These are phyloP conservation scores for Neria commutata DNA, from an alignment of 2,888 invertebrate genomes.

Conservation along the genomic window DNA sequence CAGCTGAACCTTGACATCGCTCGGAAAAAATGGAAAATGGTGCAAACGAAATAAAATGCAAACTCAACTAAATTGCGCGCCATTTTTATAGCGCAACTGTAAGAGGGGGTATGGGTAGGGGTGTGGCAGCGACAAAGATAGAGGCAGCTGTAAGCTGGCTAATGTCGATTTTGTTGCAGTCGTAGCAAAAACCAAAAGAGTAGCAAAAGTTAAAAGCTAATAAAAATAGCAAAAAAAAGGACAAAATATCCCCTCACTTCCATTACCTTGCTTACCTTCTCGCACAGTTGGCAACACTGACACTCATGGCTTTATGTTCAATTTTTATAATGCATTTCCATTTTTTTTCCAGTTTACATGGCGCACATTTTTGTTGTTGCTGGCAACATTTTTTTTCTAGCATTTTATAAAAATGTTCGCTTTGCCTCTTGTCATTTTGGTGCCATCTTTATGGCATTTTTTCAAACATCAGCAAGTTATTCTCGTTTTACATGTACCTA, in stretches of 20 bases:
- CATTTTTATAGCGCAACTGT: slow-evolving; percentile 39
- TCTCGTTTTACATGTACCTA: no score
- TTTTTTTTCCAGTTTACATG: neutral
- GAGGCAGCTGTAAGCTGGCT: slow-evolving; percentile 29
- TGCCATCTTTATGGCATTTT: neutral
- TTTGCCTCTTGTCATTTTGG: neutral
- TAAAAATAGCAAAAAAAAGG: neutral
- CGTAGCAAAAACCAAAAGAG: neutral
- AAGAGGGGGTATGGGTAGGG: no score
- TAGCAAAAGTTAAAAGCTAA: neutral
- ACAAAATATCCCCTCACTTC: neutral
- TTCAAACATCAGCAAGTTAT: no score
- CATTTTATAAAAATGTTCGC: neutral
- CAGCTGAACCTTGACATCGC: neutral
- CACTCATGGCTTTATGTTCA: neutral
- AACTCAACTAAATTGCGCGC: slow-evolving; percentile 41
- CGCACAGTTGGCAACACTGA: neutral
- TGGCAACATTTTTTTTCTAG: neutral
- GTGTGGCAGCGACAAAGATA: no score
- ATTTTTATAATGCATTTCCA: neutral
- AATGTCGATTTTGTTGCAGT: slow-evolving; percentile 40
- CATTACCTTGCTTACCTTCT: neutral
- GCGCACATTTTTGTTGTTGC: no score
- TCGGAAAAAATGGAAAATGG: neutral
- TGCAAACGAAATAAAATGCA: slow-evolving; percentile 5